Evolutionary conservation across 2,888 invertebrate species (phyloP).

Genomic region (Darwinula stevensoni): DNA sequence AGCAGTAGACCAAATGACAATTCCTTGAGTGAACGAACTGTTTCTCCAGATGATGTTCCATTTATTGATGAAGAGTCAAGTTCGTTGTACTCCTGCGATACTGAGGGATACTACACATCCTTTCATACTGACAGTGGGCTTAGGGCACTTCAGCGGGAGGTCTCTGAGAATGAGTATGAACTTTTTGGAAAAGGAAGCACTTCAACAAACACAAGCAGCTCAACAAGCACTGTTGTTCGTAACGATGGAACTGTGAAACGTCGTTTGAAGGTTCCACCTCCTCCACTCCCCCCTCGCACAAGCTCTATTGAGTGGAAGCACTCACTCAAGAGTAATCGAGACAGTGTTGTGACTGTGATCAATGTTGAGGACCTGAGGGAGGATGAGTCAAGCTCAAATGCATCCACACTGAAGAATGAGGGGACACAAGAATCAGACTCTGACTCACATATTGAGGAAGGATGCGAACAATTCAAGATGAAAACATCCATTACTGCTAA

Average conservation of each 20-base stretch:
- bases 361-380: constrained; percentile 8
- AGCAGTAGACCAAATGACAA: no score
- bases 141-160: constrained; percentile 42
- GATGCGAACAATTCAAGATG: constrained; percentile 50
- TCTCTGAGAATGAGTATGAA: no score
- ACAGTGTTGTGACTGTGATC: constrained; percentile 10
- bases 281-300: background rate
- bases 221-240: no score
- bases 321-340: constrained; percentile 7
- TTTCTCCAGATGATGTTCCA: background rate
- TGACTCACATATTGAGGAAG: constrained; percentile 38
- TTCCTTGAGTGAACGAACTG: no score
- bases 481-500: constrained; percentile 64
- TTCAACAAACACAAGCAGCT: no score
- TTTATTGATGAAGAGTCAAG: constrained; percentile 30
- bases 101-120: constrained; percentile 89
- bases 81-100: constrained; percentile 79
- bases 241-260: no score
- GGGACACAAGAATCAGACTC: constrained; percentile 29
- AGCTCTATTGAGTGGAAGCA: constrained; percentile 6
- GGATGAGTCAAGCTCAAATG: constrained; percentile 13
- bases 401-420: background rate
- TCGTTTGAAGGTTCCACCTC: background rate
- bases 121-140: constrained; percentile 88
- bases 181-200: no score